These are phyloP conservation scores for Syngnathus scovelli DNA, from an alignment of 2,113 vertebrate genomes.

Conservation along the genomic window DNA sequence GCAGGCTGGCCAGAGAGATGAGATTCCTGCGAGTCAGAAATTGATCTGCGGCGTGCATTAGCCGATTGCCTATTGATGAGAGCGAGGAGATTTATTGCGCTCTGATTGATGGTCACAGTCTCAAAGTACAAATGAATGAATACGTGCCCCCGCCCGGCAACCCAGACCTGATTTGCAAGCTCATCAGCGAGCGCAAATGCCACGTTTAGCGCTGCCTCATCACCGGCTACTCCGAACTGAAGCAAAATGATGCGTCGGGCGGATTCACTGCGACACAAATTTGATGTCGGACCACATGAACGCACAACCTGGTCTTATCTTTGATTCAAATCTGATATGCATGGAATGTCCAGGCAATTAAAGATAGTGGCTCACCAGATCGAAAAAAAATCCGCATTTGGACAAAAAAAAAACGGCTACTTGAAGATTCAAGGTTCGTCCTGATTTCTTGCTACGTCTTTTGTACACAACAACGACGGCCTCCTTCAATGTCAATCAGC, in stretches of 20 bases:
- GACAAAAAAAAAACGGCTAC: background rate
- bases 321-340: background rate
- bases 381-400: background rate
- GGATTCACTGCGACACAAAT: slow-evolving; percentile 5
- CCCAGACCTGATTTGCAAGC: slow-evolving; percentile 69
- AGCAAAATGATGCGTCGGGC: slow-evolving; percentile 33
- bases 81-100: slow-evolving; percentile 71
- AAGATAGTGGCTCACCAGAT: background rate
- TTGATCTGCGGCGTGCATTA: slow-evolving; percentile 74
- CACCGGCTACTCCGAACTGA: slow-evolving; percentile 25
- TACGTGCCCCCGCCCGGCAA: slow-evolving; percentile 41
- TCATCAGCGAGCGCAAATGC: slow-evolving; percentile 63
- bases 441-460: background rate
- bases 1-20: slow-evolving; percentile 26
- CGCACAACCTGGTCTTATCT: background rate
- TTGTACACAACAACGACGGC: background rate
- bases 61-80: slow-evolving; percentile 79
- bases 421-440: background rate
- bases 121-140: slow-evolving; percentile 71
- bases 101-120: slow-evolving; percentile 66
- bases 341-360: background rate
- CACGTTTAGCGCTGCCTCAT: slow-evolving; percentile 53
- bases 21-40: slow-evolving; percentile 60
- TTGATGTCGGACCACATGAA: background rate
- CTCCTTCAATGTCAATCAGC: slow-evolving; percentile 8